These are phyloP conservation scores for Hyla sarda DNA, from an alignment of 2,113 vertebrate species.

Conservation along the genomic window DNA sequence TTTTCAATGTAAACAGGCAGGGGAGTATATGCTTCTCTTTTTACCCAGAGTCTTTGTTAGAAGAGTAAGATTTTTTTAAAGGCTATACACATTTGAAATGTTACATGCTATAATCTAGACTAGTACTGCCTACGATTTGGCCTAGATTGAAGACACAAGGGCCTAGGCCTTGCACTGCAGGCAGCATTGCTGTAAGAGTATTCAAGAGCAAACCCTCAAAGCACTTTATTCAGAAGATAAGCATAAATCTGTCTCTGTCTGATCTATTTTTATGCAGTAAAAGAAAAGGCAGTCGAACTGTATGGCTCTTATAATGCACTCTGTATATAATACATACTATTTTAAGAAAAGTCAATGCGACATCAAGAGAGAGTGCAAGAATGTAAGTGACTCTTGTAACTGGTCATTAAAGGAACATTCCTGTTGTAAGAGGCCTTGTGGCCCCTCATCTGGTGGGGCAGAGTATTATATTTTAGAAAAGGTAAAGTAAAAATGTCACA, in stretches of 20 bases:
- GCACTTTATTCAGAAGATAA: constrained; percentile 11
- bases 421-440: constrained; percentile 16
- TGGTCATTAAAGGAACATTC: constrained; percentile 32
- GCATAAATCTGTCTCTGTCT: background rate
- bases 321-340: background rate
- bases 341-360: constrained; percentile 26
- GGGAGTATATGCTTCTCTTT: background rate
- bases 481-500: constrained; percentile 32
- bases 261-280: constrained; percentile 11
- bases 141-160: constrained; percentile 11
- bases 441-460: constrained; percentile 1
- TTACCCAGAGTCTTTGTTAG: background rate
- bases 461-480: constrained; percentile 35
- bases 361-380: constrained; percentile 7
- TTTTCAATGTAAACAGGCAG: background rate
- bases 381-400: constrained; percentile 36
- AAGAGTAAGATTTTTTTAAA: background rate
- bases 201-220: constrained; percentile 12
- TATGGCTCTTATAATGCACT: background rate
- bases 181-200: background rate
- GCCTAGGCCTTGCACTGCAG: background rate
- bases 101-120: background rate
- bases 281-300: background rate
- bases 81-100: background rate
- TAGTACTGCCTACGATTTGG: background rate